A percentile compares a stretch with the other conserved stretches of the same genome.
These are phyloP conservation scores for Rhabdornis inornatus DNA, from an alignment of 2,113 vertebrate genomes.

Conservation along the genomic window DNA sequence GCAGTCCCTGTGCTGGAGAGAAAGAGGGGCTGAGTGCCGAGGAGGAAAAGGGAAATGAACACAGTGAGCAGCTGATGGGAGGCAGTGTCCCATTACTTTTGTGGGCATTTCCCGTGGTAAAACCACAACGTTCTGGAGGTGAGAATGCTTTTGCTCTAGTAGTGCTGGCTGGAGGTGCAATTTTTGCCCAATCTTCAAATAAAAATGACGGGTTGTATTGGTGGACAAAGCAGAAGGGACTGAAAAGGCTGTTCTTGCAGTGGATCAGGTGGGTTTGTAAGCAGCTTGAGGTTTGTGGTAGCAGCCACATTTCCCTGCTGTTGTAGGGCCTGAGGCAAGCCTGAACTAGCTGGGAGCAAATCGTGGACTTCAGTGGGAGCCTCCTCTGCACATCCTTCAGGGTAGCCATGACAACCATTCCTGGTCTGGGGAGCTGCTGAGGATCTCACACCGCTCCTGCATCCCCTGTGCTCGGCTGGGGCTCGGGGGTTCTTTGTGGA, in stretches of 20 bases:
- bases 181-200: neutral
- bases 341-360: neutral
- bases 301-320: neutral
- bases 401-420: conserved; percentile 36
- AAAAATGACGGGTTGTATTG: neutral
- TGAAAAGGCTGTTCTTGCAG: rapidly evolving
- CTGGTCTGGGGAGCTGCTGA: neutral
- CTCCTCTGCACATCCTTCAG: neutral
- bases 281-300: neutral
- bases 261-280: neutral
- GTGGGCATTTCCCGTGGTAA: neutral
- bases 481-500: neutral
- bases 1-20: neutral
- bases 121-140: rapidly evolving
- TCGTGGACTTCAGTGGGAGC: neutral
- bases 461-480: neutral
- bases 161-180: neutral
- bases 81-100: neutral
- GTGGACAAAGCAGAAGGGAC: neutral
- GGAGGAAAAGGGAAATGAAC: neutral
- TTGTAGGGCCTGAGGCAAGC: neutral
- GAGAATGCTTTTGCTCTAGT: neutral
- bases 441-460: neutral
- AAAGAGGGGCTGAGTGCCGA: neutral
- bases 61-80: neutral